A percentile compares a stretch with the other conserved stretches of the same genome.
Evolutionary conservation across 2,888 invertebrate genomes (phyloP).

Genomic region (Philaethria dido): DNA sequence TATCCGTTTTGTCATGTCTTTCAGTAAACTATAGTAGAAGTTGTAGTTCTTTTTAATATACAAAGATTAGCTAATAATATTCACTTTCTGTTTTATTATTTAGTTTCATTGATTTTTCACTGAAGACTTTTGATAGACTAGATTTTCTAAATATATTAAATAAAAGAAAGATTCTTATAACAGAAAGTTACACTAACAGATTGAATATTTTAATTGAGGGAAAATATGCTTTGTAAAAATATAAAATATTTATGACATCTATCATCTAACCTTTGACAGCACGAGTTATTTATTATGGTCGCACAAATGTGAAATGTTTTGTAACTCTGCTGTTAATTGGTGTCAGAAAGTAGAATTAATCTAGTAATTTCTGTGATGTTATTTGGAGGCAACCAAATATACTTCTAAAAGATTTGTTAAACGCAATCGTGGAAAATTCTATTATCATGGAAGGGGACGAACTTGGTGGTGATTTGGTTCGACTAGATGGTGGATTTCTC

Average conservation of each 20-base stretch:
- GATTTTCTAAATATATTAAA: too few relatives aligned
- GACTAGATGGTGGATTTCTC: slow-evolving; percentile 71
- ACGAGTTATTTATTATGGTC: slow-evolving; percentile 4
- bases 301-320: neutral
- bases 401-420: neutral
- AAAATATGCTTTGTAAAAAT: too few relatives aligned
- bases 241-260: neutral
- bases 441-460: slow-evolving; percentile 83
- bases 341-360: neutral
- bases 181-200: too few relatives aligned
- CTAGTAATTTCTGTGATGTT: slow-evolving; percentile 1
- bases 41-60: too few relatives aligned
- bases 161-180: too few relatives aligned
- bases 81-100: too few relatives aligned
- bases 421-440: slow-evolving; percentile 2
- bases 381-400: neutral
- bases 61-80: too few relatives aligned
- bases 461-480: slow-evolving; percentile 83
- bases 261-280: slow-evolving; percentile 1
- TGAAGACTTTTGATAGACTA: too few relatives aligned
- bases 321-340: neutral
- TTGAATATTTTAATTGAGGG: too few relatives aligned
- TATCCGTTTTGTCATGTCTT: too few relatives aligned
- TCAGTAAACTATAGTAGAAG: too few relatives aligned
- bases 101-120: too few relatives aligned